phyloP scores from a whole-genome alignment of 2,797 vertebrate genomes.

The Sciurus carolinensis region DNA sequence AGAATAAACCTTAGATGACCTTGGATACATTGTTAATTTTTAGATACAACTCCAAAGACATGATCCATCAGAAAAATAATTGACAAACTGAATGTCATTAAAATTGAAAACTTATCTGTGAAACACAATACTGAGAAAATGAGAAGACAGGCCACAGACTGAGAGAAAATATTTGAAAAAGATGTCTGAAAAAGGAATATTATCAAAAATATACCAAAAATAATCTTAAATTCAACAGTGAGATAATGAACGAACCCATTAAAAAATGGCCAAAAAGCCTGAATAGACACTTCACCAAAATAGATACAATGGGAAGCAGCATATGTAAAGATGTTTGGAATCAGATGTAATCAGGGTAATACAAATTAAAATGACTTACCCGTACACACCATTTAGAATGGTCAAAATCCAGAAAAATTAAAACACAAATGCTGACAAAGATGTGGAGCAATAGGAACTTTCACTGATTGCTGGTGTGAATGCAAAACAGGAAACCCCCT shows the following conservation, averaged over 20 bases:
- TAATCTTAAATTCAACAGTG: neutral
- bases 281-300: neutral
- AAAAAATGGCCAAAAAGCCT: neutral
- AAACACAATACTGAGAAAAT: neutral
- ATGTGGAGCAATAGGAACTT: neutral
- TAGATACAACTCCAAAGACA: neutral
- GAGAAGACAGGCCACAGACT: neutral
- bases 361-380: neutral
- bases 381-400: no score
- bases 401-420: neutral
- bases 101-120: neutral
- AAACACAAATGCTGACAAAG: neutral
- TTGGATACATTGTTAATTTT: neutral
- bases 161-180: neutral
- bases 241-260: neutral
- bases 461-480: neutral
- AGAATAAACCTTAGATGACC: neutral
- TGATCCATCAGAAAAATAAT: neutral
- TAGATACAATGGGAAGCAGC: neutral
- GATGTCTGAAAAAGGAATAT: neutral
- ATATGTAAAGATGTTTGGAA: neutral
- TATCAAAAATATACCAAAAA: neutral
- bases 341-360: neutral
- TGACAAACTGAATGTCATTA: neutral
- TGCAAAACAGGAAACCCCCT: neutral